Percentiles rank a stretch among this genome's conserved stretches.
phyloP scores from a whole-genome alignment of 2,113 vertebrate genomes.

The Lasiurus borealis region DNA sequence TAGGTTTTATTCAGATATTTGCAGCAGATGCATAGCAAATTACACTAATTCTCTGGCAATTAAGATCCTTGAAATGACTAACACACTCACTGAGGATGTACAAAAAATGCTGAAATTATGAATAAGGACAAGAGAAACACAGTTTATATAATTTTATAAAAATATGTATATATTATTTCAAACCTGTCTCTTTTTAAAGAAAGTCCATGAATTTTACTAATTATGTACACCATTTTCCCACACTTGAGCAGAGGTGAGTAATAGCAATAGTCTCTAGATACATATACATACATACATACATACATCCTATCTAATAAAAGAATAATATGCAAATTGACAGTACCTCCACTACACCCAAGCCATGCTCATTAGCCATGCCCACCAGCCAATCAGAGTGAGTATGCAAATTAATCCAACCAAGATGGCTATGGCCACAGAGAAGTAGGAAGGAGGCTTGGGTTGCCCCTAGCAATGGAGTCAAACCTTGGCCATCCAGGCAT shows the following conservation, averaged over 20 bases:
- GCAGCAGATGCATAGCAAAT: not conserved
- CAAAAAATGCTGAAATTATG: not conserved
- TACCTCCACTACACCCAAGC: too few species aligned
- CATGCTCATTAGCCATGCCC: too few species aligned
- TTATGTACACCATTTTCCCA: not conserved
- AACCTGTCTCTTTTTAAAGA: not conserved
- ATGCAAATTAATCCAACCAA: too few species aligned
- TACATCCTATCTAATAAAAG: too few species aligned
- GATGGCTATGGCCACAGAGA: too few species aligned
- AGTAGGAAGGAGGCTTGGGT: too few species aligned
- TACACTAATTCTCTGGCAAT: not conserved
- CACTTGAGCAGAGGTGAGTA: not conserved
- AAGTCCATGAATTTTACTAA: not conserved
- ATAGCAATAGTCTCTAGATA: not conserved
- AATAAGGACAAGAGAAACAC: not conserved
- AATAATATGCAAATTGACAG: too few species aligned
- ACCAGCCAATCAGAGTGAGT: too few species aligned
- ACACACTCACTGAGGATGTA: not conserved
- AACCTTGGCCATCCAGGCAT: too few species aligned
- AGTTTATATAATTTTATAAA: not conserved
- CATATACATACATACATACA: not conserved
- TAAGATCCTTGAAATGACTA: not conserved
- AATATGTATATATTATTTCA: not conserved
- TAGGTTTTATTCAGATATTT: not conserved
- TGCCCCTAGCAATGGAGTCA: too few species aligned